A percentile compares a stretch with the other conserved stretches of the same genome.
Evolutionary conservation across 2,113 vertebrate species (phyloP).

Genomic region (Capreolus pygargus): DNA sequence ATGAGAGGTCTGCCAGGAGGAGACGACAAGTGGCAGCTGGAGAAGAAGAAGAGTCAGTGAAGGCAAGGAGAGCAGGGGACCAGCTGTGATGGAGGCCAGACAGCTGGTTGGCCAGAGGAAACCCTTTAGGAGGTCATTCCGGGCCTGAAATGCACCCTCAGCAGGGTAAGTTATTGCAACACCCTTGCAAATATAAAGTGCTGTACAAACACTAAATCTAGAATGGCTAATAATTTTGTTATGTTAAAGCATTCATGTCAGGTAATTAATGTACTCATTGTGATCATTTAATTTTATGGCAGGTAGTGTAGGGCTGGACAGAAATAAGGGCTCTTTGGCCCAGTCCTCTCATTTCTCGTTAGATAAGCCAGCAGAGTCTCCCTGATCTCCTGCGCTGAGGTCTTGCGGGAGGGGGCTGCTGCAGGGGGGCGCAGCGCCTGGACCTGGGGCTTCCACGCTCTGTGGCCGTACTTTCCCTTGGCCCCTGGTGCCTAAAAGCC

Average conservation of each 20-base stretch:
- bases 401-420: background rate
- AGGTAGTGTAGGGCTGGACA: conserved; percentile 74
- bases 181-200: conserved; percentile 73
- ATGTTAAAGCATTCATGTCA: conserved; percentile 76
- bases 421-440: background rate
- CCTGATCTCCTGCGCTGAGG: background rate
- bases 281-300: conserved; percentile 79
- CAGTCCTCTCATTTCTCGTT: conserved; percentile 65
- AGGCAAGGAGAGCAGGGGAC: background rate
- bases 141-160: conserved; percentile 22
- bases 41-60: conserved; percentile 24
- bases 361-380: conserved; percentile 58
- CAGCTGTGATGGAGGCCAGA: conserved; percentile 58
- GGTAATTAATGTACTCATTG: conserved; percentile 79
- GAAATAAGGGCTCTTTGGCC: conserved; percentile 76
- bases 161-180: conserved; percentile 66
- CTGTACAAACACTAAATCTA: conserved; percentile 75
- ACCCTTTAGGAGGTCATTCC: conserved; percentile 43
- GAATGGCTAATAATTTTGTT: conserved; percentile 78
- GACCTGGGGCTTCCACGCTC: background rate
- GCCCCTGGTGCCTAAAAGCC: conserved; percentile 55
- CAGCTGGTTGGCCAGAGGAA: conserved; percentile 61
- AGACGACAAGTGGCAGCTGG: background rate
- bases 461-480: conserved; percentile 39
- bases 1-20: background rate